Percentiles rank a stretch among this genome's conserved stretches.
Conservation (phyloP, 2,797 vertebrate genomes). For the Picus viridis region DNA sequence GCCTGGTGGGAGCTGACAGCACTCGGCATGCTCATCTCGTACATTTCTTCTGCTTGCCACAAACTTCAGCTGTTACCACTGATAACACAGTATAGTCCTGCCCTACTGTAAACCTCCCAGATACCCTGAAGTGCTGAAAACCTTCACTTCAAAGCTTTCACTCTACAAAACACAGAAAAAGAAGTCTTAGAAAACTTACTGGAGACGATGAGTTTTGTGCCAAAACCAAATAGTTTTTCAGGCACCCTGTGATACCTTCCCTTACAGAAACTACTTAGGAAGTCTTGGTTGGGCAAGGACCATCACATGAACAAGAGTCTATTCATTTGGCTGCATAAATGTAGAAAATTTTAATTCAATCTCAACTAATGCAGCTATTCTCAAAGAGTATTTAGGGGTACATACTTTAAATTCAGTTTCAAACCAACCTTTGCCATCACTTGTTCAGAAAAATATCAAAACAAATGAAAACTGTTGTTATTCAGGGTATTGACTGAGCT, state of each 20-base stretch:
- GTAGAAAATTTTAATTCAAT: neutral
- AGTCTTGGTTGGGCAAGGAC: neutral
- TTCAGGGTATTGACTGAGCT: neutral
- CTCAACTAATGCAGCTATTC: neutral
- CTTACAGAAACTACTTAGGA: neutral
- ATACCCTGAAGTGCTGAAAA: neutral
- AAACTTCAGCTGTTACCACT: neutral
- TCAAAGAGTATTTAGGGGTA: neutral
- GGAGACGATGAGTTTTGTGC: neutral
- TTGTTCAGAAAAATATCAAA: neutral
- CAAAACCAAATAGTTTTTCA: neutral
- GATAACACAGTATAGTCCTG: neutral
- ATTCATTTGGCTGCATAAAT: neutral
- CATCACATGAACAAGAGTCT: neutral
- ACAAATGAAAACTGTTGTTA: neutral
- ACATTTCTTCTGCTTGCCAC: neutral
- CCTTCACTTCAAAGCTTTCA: neutral
- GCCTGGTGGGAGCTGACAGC: neutral
- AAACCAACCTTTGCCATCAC: neutral
- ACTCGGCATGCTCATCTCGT: neutral
- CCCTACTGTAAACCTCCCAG: neutral
- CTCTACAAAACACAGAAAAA: neutral
- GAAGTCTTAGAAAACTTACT: neutral
- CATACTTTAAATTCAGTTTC: neutral
- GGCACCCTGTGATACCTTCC: rapidly evolving